Evolutionary conservation across 2,797 vertebrate genomes (phyloP).

Genomic region (Crenichthys baileyi): DNA sequence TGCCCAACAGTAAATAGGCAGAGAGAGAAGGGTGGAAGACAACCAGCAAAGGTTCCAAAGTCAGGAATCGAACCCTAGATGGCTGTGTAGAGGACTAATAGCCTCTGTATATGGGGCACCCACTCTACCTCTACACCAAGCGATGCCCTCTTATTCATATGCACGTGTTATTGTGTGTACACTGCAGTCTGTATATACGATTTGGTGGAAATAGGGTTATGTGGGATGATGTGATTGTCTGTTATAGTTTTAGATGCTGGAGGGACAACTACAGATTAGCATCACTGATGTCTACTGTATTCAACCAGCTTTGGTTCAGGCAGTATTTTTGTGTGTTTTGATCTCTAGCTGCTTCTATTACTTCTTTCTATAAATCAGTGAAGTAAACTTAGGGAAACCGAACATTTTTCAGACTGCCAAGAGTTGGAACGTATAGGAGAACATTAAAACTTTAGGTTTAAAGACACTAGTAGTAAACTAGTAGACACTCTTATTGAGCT

Average conservation of each 20-base stretch:
- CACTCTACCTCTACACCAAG: too few species aligned
- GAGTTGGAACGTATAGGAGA: not conserved
- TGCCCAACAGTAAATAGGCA: too few species aligned
- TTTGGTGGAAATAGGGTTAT: too few species aligned
- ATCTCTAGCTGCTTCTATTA: slow-evolving; percentile 1
- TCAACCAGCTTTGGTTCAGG: slow-evolving; percentile 11
- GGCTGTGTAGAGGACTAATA: too few species aligned
- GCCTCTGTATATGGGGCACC: too few species aligned
- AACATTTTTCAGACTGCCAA: not conserved
- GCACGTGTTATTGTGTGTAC: too few species aligned
- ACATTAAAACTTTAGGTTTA: not conserved
- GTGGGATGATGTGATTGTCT: not conserved
- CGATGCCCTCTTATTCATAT: too few species aligned
- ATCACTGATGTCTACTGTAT: slow-evolving; percentile 6
- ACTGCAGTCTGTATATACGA: too few species aligned
- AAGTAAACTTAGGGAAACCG: not conserved
- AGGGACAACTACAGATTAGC: slow-evolving; percentile 7
- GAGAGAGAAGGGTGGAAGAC: too few species aligned
- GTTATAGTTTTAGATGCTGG: slow-evolving; percentile 5
- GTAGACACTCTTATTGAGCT: not conserved
- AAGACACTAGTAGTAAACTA: not conserved
- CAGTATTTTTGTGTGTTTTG: not conserved
- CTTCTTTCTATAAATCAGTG: slow-evolving; percentile 2
- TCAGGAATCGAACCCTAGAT: too few species aligned
- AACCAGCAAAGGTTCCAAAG: too few species aligned